phyloP scores from a whole-genome alignment of 2,113 vertebrate species.

The Collichthys lucidus region DNA sequence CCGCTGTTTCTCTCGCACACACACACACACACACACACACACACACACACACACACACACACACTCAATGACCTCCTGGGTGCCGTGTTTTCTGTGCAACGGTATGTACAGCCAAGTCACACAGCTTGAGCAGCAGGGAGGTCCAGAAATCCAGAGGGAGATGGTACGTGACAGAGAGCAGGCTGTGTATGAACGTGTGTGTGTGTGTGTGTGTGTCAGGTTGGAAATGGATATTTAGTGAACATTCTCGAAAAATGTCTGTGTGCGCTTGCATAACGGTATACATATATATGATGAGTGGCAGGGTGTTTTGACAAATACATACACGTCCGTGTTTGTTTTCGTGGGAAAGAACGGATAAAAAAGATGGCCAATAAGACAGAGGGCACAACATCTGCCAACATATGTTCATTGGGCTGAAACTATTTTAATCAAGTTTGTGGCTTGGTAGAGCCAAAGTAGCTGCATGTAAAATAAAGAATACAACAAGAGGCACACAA shows the following conservation, averaged over 20 bases:
- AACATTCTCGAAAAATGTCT: constrained; percentile 14
- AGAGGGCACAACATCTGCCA: constrained; percentile 69
- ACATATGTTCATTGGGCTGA: constrained; percentile 60
- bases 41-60: constrained; percentile 41
- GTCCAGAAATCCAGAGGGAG: constrained; percentile 78
- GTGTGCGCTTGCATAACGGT: constrained; percentile 15
- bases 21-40: constrained; percentile 9
- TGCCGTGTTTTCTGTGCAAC: constrained; percentile 59
- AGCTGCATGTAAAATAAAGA: constrained; percentile 51
- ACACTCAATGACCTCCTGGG: constrained; percentile 63
- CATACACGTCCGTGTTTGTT: constrained; percentile 14
- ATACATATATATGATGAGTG: constrained; percentile 22
- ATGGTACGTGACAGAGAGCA: constrained; percentile 83
- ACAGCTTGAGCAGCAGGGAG: constrained; percentile 81
- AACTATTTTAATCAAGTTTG: constrained; percentile 65
- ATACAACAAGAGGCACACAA: constrained; percentile 39
- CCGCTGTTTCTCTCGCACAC: constrained; percentile 4
- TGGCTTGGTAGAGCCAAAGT: constrained; percentile 54
- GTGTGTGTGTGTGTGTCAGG: constrained; percentile 33
- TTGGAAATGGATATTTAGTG: constrained; percentile 19
- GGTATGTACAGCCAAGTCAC: constrained; percentile 79
- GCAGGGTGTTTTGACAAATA: constrained; percentile 35
- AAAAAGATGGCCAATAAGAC: constrained; percentile 8
- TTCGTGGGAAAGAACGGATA: constrained; percentile 11
- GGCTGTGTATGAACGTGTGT: constrained; percentile 41